phyloP scores from a whole-genome alignment of 1,140 invertebrate genomes.

The Meloidogyne hapla region DNA sequence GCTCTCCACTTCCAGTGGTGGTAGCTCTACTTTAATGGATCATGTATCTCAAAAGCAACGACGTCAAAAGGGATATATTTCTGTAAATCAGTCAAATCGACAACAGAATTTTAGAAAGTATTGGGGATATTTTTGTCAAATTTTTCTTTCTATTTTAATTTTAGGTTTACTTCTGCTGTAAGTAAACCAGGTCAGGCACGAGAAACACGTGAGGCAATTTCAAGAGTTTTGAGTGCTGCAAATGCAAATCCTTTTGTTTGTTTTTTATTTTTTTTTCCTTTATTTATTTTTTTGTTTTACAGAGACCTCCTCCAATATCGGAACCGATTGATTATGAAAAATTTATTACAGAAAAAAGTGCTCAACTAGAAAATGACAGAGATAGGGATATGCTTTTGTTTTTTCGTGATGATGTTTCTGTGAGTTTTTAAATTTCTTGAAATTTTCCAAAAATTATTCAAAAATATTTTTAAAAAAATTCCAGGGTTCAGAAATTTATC shows the following conservation, averaged over 20 bases:
- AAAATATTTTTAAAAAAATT: slow-evolving; percentile 27
- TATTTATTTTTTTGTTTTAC: slow-evolving; percentile 27
- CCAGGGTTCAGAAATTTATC: slow-evolving; percentile 33
- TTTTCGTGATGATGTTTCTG: slow-evolving; percentile 48
- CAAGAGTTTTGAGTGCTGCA: slow-evolving; percentile 39
- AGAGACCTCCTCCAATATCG: slow-evolving; percentile 43
- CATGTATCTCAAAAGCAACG: slow-evolving; percentile 24
- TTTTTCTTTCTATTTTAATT: slow-evolving; percentile 14
- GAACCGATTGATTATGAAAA: slow-evolving; percentile 47
- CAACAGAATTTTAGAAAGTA: slow-evolving; percentile 42
- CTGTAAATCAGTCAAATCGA: neutral
- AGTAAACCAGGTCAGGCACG: slow-evolving; percentile 45
- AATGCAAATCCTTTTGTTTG: slow-evolving; percentile 40
- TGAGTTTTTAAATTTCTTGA: slow-evolving; percentile 12
- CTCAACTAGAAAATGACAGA: slow-evolving; percentile 47
- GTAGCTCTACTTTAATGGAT: slow-evolving; percentile 37
- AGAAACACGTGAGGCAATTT: slow-evolving; percentile 48
- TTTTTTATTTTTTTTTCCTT: neutral
- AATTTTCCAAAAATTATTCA: neutral
- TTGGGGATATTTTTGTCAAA: neutral
- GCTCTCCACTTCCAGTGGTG: slow-evolving; percentile 28
- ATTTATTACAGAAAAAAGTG: slow-evolving; percentile 47
- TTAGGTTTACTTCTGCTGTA: slow-evolving; percentile 49
- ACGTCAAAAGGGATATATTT: neutral
- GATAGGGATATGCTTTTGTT: slow-evolving; percentile 47